phyloP scores from a whole-genome alignment of 2,797 vertebrate genomes.

The Mallotus villosus region DNA sequence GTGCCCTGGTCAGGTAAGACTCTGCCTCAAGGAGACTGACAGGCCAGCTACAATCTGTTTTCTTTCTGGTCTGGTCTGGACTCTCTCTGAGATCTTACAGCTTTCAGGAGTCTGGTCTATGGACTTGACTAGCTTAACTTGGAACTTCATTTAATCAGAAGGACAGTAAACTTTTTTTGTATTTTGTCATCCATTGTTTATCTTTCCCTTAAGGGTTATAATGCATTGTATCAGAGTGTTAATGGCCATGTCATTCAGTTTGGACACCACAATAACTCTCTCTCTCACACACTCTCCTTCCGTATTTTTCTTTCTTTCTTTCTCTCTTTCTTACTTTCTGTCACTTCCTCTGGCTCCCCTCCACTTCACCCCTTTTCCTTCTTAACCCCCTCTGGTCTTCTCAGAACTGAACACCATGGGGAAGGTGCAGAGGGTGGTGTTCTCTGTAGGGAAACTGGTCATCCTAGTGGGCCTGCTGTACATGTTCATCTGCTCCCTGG shows the following conservation, averaged over 20 bases:
- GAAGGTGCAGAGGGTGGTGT: conserved; percentile 78
- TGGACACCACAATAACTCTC: background rate
- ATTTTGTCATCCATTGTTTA: no score
- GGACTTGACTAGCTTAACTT: no score
- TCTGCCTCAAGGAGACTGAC: background rate
- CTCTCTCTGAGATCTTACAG: background rate
- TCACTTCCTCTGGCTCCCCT: background rate
- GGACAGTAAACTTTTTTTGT: no score
- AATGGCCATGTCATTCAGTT: background rate
- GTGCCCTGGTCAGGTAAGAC: background rate
- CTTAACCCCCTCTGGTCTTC: conserved; percentile 11
- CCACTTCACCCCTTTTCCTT: background rate
- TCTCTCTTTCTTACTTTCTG: background rate
- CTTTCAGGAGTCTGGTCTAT: background rate
- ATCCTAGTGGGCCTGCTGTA: conserved; percentile 87
- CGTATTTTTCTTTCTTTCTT: background rate
- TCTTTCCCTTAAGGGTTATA: no score
- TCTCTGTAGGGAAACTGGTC: conserved; percentile 73
- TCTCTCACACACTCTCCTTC: background rate
- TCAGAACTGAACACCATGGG: conserved; percentile 82
- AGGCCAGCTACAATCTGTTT: background rate
- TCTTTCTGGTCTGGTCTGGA: background rate
- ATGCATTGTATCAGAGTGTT: no score
- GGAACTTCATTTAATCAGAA: no score
- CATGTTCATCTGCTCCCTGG: conserved; percentile 92